Evolutionary conservation across 2,888 invertebrate genomes (phyloP).

Genomic region (Nomada lathburiana): DNA sequence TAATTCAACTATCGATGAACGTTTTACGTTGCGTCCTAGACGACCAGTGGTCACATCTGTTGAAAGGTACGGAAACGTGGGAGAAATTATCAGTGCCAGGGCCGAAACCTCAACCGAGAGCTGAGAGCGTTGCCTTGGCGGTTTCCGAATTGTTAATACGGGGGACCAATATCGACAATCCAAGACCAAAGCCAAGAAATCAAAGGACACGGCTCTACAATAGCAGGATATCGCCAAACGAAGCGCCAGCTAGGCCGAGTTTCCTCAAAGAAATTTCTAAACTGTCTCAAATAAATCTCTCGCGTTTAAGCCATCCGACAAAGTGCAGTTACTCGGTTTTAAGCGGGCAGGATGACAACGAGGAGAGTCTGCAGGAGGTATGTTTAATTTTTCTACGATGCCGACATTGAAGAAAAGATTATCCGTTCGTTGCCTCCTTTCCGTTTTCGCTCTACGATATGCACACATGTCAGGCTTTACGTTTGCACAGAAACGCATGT

Average conservation of each 20-base stretch:
- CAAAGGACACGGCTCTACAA: constrained; percentile 80
- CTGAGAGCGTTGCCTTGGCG: constrained; percentile 89
- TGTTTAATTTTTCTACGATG: not conserved
- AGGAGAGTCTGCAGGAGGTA: constrained; percentile 86
- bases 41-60: not conserved
- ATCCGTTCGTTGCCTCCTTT: not conserved
- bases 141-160: constrained; percentile 86
- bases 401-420: not conserved
- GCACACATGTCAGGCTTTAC: constrained; percentile 1
- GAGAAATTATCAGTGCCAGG: constrained; percentile 88
- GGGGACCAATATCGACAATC: constrained; percentile 79
- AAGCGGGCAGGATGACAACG: constrained; percentile 88
- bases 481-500: constrained; percentile 36
- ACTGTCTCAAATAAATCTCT: constrained; percentile 89
- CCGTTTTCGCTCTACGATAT: not conserved
- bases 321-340: constrained; percentile 91
- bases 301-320: constrained; percentile 87
- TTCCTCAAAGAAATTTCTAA: constrained; percentile 89
- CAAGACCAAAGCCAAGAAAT: constrained; percentile 74
- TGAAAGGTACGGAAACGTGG: constrained; percentile 90
- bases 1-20: not conserved
- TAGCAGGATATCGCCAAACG: constrained; percentile 84
- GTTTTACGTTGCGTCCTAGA: not conserved
- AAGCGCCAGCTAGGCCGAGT: constrained; percentile 83
- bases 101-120: constrained; percentile 88